Conservation (phyloP, 2,888 invertebrate species). For the Noctua janthe region DNA sequence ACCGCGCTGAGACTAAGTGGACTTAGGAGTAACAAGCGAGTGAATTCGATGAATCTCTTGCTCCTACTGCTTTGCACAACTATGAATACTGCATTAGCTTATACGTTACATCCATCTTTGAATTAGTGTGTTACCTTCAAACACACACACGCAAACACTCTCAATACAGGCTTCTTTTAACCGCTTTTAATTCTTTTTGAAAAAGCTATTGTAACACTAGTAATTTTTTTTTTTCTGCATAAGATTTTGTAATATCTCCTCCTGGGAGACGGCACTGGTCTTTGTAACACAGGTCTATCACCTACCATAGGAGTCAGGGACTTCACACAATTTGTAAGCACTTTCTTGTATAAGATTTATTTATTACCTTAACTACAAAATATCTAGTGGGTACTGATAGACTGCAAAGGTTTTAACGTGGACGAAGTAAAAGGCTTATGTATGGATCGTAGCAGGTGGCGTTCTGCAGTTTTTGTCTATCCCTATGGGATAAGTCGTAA, state of each 20-base stretch:
- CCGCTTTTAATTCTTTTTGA: too few relatives aligned
- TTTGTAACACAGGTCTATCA: background rate
- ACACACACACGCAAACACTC: background rate
- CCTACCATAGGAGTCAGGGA: background rate
- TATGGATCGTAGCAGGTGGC: background rate
- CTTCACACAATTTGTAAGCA: background rate
- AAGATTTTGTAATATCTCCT: background rate
- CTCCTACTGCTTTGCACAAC: constrained; percentile 20
- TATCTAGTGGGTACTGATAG: background rate
- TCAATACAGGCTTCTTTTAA: too few relatives aligned
- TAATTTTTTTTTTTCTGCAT: background rate
- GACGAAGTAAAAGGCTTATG: background rate
- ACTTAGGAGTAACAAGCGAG: constrained; percentile 45
- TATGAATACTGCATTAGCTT: constrained; percentile 34
- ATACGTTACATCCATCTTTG: constrained; percentile 17
- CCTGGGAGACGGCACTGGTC: background rate
- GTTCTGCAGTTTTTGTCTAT: background rate
- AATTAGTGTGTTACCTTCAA: background rate
- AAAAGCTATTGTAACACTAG: too few relatives aligned
- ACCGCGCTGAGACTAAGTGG: constrained; percentile 43
- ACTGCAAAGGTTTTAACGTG: background rate
- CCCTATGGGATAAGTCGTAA: background rate
- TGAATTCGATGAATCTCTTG: constrained; percentile 38
- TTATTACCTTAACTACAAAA: background rate
- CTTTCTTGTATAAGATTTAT: background rate